These are phyloP conservation scores for Halictus rubicundus DNA, from an alignment of 1,140 invertebrate genomes.

Conservation along the genomic window DNA sequence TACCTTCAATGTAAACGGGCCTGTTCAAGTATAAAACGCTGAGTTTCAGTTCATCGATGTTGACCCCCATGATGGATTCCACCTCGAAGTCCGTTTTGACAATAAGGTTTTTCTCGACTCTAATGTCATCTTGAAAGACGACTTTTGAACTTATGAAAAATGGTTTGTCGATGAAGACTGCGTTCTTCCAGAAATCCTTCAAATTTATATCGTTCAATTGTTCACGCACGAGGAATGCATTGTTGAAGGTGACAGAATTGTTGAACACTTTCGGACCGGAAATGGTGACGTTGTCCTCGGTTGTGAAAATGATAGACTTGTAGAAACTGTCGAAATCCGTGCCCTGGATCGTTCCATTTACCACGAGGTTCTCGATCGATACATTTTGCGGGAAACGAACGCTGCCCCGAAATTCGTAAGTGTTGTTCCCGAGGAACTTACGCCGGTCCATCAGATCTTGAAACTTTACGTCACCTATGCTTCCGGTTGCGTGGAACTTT, in stretches of 20 bases:
- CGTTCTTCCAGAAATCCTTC: conserved; percentile 57
- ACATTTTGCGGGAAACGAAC: conserved; percentile 49
- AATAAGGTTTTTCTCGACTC: conserved; percentile 43
- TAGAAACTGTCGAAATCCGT: conserved; percentile 51
- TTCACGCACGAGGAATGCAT: conserved; percentile 47
- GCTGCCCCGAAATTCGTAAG: conserved; percentile 54
- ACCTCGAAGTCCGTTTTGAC: conserved; percentile 51
- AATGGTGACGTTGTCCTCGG: conserved; percentile 49
- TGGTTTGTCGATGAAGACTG: conserved; percentile 62
- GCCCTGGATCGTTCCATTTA: conserved; percentile 56
- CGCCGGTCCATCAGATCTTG: conserved; percentile 48
- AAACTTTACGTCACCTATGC: conserved; percentile 58
- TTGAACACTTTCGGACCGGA: conserved; percentile 64
- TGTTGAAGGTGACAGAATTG: conserved; percentile 52
- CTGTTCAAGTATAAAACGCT: conserved; percentile 53
- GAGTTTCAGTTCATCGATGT: conserved; percentile 56
- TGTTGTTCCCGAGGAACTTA: conserved; percentile 34
- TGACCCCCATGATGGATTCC: conserved; percentile 55
- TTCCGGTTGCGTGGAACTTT: conserved; percentile 58
- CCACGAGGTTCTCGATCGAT: conserved; percentile 53
- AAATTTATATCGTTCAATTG: conserved; percentile 66
- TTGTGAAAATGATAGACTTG: conserved; percentile 45
- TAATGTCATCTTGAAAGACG: conserved; percentile 56
- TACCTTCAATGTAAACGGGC: conserved; percentile 54
- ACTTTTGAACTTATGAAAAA: conserved; percentile 50